Evolutionary conservation across 2,113 vertebrate species (phyloP).

Genomic region (Crotophaga sulcirostris): DNA sequence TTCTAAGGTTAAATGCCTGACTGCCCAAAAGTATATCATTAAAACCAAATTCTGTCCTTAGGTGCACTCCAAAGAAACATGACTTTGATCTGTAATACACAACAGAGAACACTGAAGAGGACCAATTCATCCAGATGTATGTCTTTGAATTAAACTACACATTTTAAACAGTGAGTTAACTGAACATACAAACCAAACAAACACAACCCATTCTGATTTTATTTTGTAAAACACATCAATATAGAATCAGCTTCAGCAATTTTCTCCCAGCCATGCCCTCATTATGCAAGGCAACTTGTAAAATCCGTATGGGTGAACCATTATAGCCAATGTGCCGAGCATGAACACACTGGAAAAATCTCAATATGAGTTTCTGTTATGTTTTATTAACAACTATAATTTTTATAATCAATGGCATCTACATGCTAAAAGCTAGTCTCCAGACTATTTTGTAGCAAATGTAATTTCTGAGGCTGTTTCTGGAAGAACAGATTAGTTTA

Average conservation of each 20-base stretch:
- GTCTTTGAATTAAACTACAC: background rate
- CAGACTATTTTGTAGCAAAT: background rate
- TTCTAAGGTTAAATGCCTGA: slow-evolving; percentile 2
- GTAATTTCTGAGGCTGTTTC: background rate
- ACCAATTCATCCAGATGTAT: background rate
- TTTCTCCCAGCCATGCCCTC: background rate
- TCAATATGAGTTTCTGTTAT: background rate
- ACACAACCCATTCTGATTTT: background rate
- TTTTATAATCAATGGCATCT: background rate
- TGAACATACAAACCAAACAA: background rate
- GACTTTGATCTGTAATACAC: background rate
- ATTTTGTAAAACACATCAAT: background rate
- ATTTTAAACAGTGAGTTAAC: background rate
- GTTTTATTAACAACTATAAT: background rate
- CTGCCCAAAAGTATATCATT: background rate
- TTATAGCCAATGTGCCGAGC: background rate
- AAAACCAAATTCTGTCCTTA: background rate
- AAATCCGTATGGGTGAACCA: fast-evolving
- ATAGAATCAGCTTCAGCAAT: background rate
- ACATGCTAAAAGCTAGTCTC: background rate
- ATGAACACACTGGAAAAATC: background rate
- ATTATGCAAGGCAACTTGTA: background rate
- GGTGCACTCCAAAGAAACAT: background rate
- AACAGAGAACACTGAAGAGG: background rate
- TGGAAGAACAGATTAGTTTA: background rate